Evolutionary conservation across 2,113 vertebrate species (phyloP).

Genomic region (Callorhinus ursinus): DNA sequence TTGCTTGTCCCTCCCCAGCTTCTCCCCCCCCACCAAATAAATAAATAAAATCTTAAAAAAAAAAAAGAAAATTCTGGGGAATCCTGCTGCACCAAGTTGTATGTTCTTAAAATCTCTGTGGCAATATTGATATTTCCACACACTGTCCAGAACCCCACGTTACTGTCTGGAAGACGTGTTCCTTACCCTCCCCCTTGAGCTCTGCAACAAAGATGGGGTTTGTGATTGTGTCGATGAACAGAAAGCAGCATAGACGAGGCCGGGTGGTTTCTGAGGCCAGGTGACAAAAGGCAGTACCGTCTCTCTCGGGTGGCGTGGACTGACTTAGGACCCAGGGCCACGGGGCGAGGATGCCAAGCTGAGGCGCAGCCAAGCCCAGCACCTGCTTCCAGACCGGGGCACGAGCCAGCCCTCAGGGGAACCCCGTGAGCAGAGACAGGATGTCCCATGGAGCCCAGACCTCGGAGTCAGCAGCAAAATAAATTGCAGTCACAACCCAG

Average conservation of each 20-base stretch:
- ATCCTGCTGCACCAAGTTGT: rapidly evolving
- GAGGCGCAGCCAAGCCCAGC: neutral
- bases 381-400: neutral
- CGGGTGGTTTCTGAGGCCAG: rapidly evolving
- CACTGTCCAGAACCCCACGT: rapidly evolving
- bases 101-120: neutral
- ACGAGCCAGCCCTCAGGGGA: neutral
- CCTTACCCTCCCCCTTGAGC: neutral
- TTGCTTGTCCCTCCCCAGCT: no score
- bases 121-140: rapidly evolving
- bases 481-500: rapidly evolving
- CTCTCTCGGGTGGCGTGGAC: rapidly evolving
- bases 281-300: no score
- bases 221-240: rapidly evolving
- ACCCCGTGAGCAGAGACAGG: neutral
- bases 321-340: neutral
- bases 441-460: neutral
- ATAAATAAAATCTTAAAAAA: no score
- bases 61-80: neutral
- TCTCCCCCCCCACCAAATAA: no score
- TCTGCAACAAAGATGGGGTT: neutral
- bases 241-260: rapidly evolving
- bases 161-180: neutral
- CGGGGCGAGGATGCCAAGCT: rapidly evolving
- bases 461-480: neutral